Conservation (phyloP, 2,888 invertebrate genomes). For the Lomographa bimaculata region DNA sequence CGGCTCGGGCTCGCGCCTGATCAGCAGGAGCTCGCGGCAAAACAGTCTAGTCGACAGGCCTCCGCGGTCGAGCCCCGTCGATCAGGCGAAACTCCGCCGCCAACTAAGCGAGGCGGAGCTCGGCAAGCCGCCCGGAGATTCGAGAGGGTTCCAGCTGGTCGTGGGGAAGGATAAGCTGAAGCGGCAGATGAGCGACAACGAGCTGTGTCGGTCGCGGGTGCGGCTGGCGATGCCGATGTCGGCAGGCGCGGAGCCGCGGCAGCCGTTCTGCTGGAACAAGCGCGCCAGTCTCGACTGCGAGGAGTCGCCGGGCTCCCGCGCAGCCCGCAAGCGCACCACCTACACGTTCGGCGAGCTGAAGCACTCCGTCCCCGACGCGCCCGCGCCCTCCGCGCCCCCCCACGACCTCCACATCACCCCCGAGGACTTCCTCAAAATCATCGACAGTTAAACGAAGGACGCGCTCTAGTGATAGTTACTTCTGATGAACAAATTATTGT, state of each 20-base stretch:
- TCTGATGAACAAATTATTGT: constrained; percentile 58
- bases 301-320: constrained; percentile 39
- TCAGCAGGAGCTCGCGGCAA: constrained; percentile 52
- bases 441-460: constrained; percentile 61
- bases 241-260: constrained; percentile 73
- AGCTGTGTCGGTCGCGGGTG: constrained; percentile 60
- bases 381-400: constrained; percentile 40
- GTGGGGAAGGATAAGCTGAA: constrained; percentile 70
- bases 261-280: constrained; percentile 63
- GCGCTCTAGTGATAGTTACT: constrained; percentile 40
- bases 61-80: constrained; percentile 48
- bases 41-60: constrained; percentile 63
- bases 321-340: constrained; percentile 41
- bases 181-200: constrained; percentile 73
- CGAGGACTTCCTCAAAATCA: constrained; percentile 69
- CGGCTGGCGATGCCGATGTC: constrained; percentile 76
- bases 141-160: constrained; percentile 66
- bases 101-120: constrained; percentile 68
- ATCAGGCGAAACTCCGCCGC: constrained; percentile 50
- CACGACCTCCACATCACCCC: constrained; percentile 60
- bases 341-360: constrained; percentile 79
- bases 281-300: constrained; percentile 63
- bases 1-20: constrained; percentile 37
- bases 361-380: constrained; percentile 68
- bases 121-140: constrained; percentile 36